phyloP scores from a whole-genome alignment of 1,140 invertebrate species.

The Vanessa atalanta region DNA sequence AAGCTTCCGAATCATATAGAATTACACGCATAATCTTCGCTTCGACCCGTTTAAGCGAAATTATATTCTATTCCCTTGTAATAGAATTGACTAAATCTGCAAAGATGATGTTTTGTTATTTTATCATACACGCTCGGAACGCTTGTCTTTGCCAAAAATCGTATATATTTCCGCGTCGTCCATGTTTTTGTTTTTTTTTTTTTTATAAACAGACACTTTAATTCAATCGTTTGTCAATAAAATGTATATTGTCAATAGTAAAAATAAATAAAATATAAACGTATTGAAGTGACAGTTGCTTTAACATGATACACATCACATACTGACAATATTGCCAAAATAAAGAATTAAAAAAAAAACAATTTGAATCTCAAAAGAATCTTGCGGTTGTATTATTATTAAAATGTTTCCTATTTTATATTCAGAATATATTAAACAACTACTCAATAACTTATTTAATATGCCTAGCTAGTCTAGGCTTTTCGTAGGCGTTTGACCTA shows the following conservation, averaged over 20 bases:
- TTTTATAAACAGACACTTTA: background rate
- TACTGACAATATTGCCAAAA: no score
- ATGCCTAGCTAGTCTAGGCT: no score
- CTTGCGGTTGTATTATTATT: no score
- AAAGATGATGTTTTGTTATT: conserved; percentile 37
- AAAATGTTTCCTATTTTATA: no score
- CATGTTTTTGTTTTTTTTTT: conserved; percentile 6
- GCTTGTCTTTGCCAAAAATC: conserved; percentile 46
- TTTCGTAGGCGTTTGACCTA: no score
- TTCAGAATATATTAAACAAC: no score
- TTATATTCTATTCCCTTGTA: conserved; percentile 28
- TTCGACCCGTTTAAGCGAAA: conserved; percentile 19
- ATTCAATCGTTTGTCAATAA: background rate
- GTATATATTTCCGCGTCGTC: conserved; percentile 47
- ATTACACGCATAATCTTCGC: conserved; percentile 20
- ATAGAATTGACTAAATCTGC: conserved; percentile 22
- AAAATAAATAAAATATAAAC: background rate
- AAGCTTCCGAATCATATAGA: conserved; percentile 33
- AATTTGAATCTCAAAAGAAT: no score
- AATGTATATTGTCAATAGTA: no score
- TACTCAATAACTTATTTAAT: no score
- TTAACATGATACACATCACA: no score
- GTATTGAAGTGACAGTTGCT: background rate
- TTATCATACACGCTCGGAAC: conserved; percentile 44
- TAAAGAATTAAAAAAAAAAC: no score